Conservation (phyloP, 1,140 invertebrate genomes). For the Coptotermes formosanus region DNA sequence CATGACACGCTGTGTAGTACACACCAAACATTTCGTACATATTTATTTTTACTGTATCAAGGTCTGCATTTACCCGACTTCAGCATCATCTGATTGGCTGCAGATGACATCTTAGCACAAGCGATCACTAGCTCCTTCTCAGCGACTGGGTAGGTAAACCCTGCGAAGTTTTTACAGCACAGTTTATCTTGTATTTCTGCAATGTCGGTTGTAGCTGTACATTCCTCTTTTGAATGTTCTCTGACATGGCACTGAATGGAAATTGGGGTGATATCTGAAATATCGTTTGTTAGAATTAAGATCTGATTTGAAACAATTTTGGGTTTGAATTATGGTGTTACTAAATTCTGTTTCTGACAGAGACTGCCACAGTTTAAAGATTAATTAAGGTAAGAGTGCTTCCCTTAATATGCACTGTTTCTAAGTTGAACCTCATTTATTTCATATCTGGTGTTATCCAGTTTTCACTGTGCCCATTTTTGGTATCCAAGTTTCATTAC, state of each 20-base stretch:
- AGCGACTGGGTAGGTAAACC: constrained; percentile 17
- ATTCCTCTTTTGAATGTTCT: neutral
- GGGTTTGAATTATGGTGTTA: too few species aligned
- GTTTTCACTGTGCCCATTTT: too few species aligned
- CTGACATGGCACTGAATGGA: neutral
- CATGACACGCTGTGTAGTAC: neutral
- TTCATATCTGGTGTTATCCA: too few species aligned
- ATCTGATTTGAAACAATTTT: too few species aligned
- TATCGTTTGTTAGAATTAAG: too few species aligned
- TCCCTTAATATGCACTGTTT: too few species aligned
- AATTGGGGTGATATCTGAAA: neutral
- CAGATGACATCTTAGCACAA: constrained; percentile 15
- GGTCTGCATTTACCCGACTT: constrained; percentile 4
- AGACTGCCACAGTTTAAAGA: too few species aligned
- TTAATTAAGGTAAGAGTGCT: too few species aligned
- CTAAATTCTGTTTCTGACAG: too few species aligned
- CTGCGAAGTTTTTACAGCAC: neutral
- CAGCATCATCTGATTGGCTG: constrained; percentile 9
- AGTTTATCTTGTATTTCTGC: neutral
- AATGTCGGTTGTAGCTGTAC: neutral
- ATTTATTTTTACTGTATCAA: constrained; percentile 20
- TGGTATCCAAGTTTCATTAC: too few species aligned
- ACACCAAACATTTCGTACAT: neutral
- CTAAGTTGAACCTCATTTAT: too few species aligned
- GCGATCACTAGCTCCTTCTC: constrained; percentile 11